Evolutionary conservation across 2,797 vertebrate genomes (phyloP), one percentile per base, ranked within the genome.

Genomic region (Sorex maritimensis): DNA sequence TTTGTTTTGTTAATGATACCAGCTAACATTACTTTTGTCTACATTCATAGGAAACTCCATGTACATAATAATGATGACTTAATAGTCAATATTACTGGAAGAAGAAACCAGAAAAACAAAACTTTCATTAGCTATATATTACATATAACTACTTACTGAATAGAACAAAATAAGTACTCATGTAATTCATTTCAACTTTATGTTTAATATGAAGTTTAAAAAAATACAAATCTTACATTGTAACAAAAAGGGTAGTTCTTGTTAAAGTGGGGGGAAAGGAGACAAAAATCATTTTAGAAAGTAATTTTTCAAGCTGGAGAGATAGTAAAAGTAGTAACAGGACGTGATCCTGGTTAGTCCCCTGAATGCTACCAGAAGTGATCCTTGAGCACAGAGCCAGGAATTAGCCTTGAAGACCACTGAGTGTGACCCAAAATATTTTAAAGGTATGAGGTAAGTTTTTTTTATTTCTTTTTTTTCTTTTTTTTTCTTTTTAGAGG

Each of bases 151-250:
- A 28, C 55, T 78, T 71, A 46, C 15, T 79, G 28, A n/a, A 30
- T 78, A 28, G 80, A 88, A 52, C 26, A 82, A 90, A 77, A 81
- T 14, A 63, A 77, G 15, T 19, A 65, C 13, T 75, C 49, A 83
- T 3, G 46, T 75, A 94, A 77, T 61, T 10, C 8, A 28, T 65
- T 52, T 77, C 78, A 87, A 73, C 46, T 28, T 28, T 65, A 69
- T 14, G 55, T 61, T 61, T 61, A 61, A 52, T 2, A 11, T 11
- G 10, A 6, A 52, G 49, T 69, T 10, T 65, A 78, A 75, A n/a
- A 82, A 77, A 82, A 73, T 34, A 5, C 55, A 81, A 73, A 75
- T 94, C 28, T 71, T 74, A 85, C 44, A 77, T 81, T 91, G 88
- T 52, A 52, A 9, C 55, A 91, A 38, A 69, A 93, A 63, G 2